Evolutionary conservation across 2,888 invertebrate species (phyloP).

Genomic region (Mystacides longicornis): DNA sequence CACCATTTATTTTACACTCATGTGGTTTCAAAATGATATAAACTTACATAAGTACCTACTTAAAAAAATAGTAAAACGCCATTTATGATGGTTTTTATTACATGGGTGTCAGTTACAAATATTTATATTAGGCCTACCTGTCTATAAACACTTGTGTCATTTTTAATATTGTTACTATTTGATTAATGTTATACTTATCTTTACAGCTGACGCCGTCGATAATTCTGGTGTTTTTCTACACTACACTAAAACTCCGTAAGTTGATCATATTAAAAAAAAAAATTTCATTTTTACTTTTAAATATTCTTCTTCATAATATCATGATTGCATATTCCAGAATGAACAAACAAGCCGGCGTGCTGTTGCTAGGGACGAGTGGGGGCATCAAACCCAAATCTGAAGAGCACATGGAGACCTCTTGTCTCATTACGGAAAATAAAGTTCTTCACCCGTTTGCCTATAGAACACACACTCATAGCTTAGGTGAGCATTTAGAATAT

Average conservation of each 20-base stretch:
- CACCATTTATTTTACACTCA: too few species aligned
- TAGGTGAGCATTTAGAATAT: slow-evolving; percentile 47
- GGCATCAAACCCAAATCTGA: slow-evolving; percentile 58
- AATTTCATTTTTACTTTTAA: too few species aligned
- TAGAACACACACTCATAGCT: slow-evolving; percentile 86
- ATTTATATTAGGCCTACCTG: too few species aligned
- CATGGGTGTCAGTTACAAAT: too few species aligned
- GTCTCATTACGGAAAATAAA: slow-evolving; percentile 71
- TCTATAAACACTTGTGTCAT: too few species aligned
- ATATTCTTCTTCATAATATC: too few species aligned
- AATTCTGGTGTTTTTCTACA: slow-evolving; percentile 77
- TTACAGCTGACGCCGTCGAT: slow-evolving; percentile 69
- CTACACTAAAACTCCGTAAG: slow-evolving; percentile 67
- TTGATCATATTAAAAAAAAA: slow-evolving; percentile 27
- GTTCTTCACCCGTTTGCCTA: slow-evolving; percentile 91
- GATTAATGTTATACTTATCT: too few species aligned
- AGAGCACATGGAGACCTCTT: slow-evolving; percentile 89
- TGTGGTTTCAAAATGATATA: too few species aligned
- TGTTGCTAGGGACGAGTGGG: slow-evolving; percentile 84
- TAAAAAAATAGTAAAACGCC: too few species aligned
- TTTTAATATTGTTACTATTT: too few species aligned
- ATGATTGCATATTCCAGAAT: slow-evolving; percentile 49
- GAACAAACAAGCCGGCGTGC: slow-evolving; percentile 83
- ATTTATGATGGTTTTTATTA: too few species aligned
- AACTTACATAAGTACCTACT: too few species aligned